phyloP scores from a whole-genome alignment of 2,797 vertebrate genomes.

The Hirundo rustica region DNA sequence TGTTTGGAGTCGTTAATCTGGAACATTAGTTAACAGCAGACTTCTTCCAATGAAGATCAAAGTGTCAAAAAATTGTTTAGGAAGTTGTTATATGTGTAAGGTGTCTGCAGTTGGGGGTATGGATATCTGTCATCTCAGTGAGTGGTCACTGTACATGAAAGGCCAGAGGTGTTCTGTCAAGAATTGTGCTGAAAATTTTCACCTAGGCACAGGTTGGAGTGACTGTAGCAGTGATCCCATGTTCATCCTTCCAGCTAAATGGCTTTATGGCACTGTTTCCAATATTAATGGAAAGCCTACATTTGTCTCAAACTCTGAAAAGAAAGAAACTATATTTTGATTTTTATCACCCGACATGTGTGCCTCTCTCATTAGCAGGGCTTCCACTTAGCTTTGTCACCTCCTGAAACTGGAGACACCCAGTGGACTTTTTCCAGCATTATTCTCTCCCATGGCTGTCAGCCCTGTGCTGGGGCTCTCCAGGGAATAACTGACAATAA shows the following conservation, averaged over 20 bases:
- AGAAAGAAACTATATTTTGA: neutral
- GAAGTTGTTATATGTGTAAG: neutral
- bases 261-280: neutral
- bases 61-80: neutral
- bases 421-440: neutral
- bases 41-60: neutral
- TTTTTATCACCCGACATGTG: neutral
- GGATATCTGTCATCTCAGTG: neutral
- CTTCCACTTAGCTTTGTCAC: neutral
- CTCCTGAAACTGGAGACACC: neutral
- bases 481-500: neutral
- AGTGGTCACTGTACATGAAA: rapidly evolving
- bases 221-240: neutral
- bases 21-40: neutral
- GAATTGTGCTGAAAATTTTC: neutral
- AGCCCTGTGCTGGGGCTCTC: neutral
- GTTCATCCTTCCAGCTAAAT: neutral
- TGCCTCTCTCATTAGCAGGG: neutral
- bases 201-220: neutral
- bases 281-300: neutral
- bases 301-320: neutral
- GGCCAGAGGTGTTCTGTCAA: neutral
- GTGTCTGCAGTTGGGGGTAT: neutral
- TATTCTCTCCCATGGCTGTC: neutral
- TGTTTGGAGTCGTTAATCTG: neutral